Evolutionary conservation across 2,113 vertebrate genomes (phyloP), one percentile per base, ranked within the genome.

Genomic region (Erinaceus europaeus): DNA sequence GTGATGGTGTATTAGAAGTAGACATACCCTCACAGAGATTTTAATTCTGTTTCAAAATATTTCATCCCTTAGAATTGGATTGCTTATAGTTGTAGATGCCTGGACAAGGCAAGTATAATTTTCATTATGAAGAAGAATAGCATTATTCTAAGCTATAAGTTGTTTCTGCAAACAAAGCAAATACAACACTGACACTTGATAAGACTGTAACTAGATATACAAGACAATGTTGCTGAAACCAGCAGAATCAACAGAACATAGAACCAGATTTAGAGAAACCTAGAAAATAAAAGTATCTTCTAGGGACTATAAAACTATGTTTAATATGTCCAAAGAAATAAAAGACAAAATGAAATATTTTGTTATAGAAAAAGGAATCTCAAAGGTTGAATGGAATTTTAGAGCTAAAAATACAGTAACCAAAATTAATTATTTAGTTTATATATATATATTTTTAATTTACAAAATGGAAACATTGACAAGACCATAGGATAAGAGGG

Each of bases 131-230:
- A 69, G 55, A 52, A 84, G 79, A 27, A 52, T 53, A 64, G 23
- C 10, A 42, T 44, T 44, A 88, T 85, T 55, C 42, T 67, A 88
- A 38, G 7, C n/a, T 84, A 61, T 17, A 87, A 6, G 20, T 77
- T 87, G 8, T 84, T 84, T 90, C 14, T 72, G 7, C 62, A 68
- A 84, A 85, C 29, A 90, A 76, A 80, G 10, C 21, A 76, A 80
- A 73, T 69, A 64, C 20, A 77, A 36, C 32, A 74, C 0, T 85
- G 14, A 18, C 17, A 94, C 34, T 50, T 18, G 80, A 32, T 84
- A 9, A 6, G 25, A 55, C 12, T 20, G 59, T 10, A 86, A 46
- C 9, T 1, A 74, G 36, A 38, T 10, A 42, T 20, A 61, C 53
- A 86, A 83, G 42, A 84, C 6, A 50, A 74, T 81, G 11, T 55